These are phyloP conservation scores for Fabriciana adippe DNA, from an alignment of 2,888 invertebrate genomes.

Conservation along the genomic window DNA sequence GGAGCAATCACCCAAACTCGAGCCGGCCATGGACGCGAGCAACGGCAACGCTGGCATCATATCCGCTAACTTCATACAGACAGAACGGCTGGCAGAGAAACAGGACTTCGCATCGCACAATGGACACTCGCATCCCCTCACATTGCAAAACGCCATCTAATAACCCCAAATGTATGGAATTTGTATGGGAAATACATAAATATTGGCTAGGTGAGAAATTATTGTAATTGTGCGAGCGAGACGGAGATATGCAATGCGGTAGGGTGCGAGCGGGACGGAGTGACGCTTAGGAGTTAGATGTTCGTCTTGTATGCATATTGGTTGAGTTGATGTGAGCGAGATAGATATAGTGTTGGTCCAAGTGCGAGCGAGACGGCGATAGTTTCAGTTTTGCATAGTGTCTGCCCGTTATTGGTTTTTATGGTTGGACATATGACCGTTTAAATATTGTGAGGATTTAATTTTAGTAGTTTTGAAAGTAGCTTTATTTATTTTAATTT, in stretches of 20 bases:
- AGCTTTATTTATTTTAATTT: too few species aligned
- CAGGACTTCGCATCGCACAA: constrained; percentile 76
- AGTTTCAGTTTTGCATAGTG: not conserved
- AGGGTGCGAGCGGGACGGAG: not conserved
- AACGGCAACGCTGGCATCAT: constrained; percentile 67
- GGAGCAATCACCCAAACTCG: constrained; percentile 50
- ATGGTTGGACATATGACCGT: too few species aligned
- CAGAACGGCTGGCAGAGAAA: constrained; percentile 57
- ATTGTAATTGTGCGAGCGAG: not conserved
- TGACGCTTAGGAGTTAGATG: not conserved
- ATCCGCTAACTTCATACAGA: constrained; percentile 69
- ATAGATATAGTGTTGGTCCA: not conserved
- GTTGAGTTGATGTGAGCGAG: not conserved
- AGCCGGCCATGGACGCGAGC: constrained; percentile 44
- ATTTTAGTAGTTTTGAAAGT: too few species aligned
- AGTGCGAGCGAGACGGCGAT: constrained; percentile 2
- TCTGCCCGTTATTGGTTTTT: not conserved
- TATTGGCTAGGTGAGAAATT: not conserved
- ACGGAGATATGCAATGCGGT: not conserved
- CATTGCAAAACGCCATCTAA: constrained; percentile 75
- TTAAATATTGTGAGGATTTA: too few species aligned
- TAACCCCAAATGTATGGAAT: not conserved
- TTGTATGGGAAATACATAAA: not conserved
- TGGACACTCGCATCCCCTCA: constrained; percentile 63
- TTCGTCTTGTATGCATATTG: not conserved